Percentiles rank a stretch among this genome's conserved stretches.
These are phyloP conservation scores for Hylia prasina DNA, from an alignment of 2,113 vertebrate genomes.

Conservation along the genomic window DNA sequence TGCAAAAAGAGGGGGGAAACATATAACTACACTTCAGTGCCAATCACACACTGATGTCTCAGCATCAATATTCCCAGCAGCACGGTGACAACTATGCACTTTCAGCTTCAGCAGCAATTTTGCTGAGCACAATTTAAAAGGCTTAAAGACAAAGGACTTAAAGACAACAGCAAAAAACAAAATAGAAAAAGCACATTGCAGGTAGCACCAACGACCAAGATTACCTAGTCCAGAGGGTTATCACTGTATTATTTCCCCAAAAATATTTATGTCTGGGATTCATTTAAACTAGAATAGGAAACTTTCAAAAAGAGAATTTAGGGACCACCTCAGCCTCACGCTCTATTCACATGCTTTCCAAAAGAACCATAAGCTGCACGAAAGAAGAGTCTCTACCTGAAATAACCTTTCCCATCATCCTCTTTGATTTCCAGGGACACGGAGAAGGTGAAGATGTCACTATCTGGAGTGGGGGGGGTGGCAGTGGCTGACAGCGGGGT, in stretches of 20 bases:
- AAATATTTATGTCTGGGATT: not conserved
- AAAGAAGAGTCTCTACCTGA: constrained; percentile 79
- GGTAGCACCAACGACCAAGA: not conserved
- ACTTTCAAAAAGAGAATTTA: not conserved
- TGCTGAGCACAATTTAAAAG: not conserved
- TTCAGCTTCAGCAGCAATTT: not conserved
- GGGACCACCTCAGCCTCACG: not conserved
- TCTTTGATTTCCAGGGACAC: constrained; percentile 98
- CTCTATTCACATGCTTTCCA: not conserved
- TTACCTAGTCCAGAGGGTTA: not conserved
- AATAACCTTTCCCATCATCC: constrained; percentile 97
- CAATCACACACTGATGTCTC: not conserved
- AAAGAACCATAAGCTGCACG: not conserved
- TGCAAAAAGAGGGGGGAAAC: not conserved
- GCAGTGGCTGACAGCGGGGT: constrained; percentile 78
- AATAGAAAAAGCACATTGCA: not conserved
- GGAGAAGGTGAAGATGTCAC: constrained; percentile 94
- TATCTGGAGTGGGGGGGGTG: constrained; percentile 90
- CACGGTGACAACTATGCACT: not conserved
- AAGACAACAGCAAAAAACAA: not conserved
- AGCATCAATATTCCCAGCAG: not conserved
- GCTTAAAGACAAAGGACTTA: not conserved
- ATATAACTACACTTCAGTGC: not conserved
- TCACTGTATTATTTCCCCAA: not conserved
- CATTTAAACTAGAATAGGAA: not conserved